Conservation (phyloP, 2,797 vertebrate genomes). For the Sebastes melanostomus region DNA sequence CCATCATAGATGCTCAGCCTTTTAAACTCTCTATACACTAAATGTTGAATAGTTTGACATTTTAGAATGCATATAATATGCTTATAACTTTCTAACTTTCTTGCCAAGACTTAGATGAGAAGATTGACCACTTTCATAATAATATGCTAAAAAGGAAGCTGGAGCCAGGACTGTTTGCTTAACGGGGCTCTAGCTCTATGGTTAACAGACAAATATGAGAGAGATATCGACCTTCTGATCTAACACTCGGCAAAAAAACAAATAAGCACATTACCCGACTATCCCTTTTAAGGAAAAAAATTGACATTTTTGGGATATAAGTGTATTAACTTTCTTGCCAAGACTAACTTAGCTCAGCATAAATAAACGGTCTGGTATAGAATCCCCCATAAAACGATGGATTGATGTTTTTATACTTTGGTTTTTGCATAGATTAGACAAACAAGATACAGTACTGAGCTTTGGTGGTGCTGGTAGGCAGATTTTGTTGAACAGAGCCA, state of each 20-base stretch:
- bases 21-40: not conserved
- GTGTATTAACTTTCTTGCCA: not conserved
- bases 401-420: not conserved
- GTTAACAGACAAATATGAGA: too few relatives aligned
- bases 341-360: not conserved
- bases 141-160: not conserved
- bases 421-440: not conserved
- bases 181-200: too few relatives aligned
- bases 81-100: too few relatives aligned
- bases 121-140: not conserved
- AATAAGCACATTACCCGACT: not conserved
- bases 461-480: too few relatives aligned
- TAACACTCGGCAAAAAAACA: too few relatives aligned
- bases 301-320: not conserved
- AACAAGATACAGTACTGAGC: not conserved
- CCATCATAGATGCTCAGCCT: not conserved
- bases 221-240: too few relatives aligned
- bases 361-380: not conserved
- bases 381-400: not conserved
- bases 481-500: not conserved
- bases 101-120: not conserved
- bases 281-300: not conserved
- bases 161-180: not conserved
- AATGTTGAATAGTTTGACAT: not conserved
- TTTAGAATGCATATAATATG: not conserved